phyloP scores from a whole-genome alignment of 2,113 vertebrate species.

The Perccottus glenii region DNA sequence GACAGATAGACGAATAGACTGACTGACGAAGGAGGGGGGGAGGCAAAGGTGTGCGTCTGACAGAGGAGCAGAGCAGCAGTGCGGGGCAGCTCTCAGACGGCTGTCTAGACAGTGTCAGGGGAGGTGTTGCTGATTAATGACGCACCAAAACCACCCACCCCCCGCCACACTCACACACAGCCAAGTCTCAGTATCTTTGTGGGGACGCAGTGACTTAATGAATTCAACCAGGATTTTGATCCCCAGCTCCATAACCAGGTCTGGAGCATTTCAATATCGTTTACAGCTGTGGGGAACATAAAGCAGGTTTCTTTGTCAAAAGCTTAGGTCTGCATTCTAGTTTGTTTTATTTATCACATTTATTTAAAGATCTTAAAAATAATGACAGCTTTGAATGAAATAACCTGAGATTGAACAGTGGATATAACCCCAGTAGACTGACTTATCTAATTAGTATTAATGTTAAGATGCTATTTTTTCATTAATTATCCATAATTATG shows the following conservation, averaged over 20 bases:
- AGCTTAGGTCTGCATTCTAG: not conserved
- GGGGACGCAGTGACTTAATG: slow-evolving; percentile 1
- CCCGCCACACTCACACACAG: slow-evolving; percentile 24
- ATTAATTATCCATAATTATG: too few relatives aligned
- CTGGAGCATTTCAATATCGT: slow-evolving; percentile 3
- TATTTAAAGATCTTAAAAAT: too few relatives aligned
- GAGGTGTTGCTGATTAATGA: slow-evolving; percentile 78
- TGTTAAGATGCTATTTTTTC: too few relatives aligned
- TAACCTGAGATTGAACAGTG: too few relatives aligned
- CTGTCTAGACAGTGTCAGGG: slow-evolving; percentile 79
- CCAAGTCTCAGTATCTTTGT: slow-evolving; percentile 1
- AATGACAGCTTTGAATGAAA: too few relatives aligned
- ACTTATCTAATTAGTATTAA: too few relatives aligned
- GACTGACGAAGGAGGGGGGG: not conserved
- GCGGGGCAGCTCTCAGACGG: slow-evolving; percentile 74
- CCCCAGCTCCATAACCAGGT: not conserved
- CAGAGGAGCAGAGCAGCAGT: slow-evolving; percentile 65
- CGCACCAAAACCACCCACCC: slow-evolving; percentile 59
- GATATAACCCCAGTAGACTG: too few relatives aligned
- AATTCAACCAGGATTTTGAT: slow-evolving; percentile 5
- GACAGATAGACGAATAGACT: slow-evolving; percentile 31
- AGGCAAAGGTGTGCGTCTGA: slow-evolving; percentile 52
- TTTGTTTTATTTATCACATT: too few relatives aligned
- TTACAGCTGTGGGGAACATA: slow-evolving; percentile 1
- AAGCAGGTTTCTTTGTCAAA: not conserved